Conservation (phyloP, 2,888 invertebrate genomes). For the Pammene fasciana region DNA sequence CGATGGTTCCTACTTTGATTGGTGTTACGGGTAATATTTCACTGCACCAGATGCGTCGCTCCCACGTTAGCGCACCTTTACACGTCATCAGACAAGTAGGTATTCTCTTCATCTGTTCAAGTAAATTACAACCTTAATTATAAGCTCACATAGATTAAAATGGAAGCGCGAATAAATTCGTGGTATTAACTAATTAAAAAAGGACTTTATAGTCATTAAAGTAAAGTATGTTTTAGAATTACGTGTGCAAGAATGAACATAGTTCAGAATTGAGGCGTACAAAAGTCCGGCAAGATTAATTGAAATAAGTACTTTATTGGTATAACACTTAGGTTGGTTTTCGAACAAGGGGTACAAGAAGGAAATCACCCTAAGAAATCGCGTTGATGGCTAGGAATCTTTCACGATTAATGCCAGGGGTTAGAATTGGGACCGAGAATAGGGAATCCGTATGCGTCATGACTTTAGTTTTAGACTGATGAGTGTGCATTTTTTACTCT, state of each 20-base stretch:
- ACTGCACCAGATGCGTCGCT: slow-evolving; percentile 30
- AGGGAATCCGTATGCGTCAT: not conserved
- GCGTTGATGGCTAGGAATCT: not conserved
- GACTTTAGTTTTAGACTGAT: not conserved
- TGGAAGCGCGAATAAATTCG: not conserved
- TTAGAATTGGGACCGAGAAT: not conserved
- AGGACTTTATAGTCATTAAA: not conserved
- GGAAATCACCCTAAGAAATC: not conserved
- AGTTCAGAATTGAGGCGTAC: not conserved
- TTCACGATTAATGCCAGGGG: slow-evolving; percentile 1
- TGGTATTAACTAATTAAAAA: not conserved
- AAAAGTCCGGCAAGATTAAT: not conserved
- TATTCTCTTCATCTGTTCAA: not conserved
- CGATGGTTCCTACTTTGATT: not conserved
- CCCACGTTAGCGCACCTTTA: slow-evolving; percentile 34
- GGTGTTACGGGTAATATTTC: slow-evolving; percentile 29
- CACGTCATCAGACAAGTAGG: slow-evolving; percentile 34
- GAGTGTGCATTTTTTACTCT: not conserved
- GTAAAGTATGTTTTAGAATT: slow-evolving; percentile 8
- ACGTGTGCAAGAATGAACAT: not conserved
- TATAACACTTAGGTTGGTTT: not conserved
- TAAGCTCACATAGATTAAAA: not conserved
- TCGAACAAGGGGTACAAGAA: not conserved
- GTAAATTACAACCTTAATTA: not conserved
- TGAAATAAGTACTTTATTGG: not conserved